Conservation (phyloP, 2,888 invertebrate genomes). For the Drosophila limbata region DNA sequence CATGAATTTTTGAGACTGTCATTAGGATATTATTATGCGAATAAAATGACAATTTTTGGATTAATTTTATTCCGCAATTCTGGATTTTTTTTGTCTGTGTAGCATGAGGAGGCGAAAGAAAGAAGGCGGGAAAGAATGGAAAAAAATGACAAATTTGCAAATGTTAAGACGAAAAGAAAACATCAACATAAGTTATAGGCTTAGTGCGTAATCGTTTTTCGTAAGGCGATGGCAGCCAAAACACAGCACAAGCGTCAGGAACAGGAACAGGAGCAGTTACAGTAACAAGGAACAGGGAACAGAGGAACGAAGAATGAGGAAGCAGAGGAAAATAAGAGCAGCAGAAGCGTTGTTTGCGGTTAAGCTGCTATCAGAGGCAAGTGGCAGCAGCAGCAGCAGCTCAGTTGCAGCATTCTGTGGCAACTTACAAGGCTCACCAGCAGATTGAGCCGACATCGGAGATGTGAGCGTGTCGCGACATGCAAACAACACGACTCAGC, state of each 20-base stretch:
- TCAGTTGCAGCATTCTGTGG: conserved; percentile 12
- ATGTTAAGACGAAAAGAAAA: conserved; percentile 82
- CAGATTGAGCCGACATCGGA: not conserved
- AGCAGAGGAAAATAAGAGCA: not conserved
- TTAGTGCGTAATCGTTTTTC: conserved; percentile 82
- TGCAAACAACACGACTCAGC: conserved; percentile 1
- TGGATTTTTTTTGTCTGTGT: too few relatives aligned
- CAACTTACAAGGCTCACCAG: not conserved
- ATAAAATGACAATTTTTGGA: too few relatives aligned
- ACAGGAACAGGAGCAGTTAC: too few relatives aligned
- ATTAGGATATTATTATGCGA: too few relatives aligned
- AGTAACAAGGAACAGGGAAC: not conserved
- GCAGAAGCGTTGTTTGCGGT: conserved; percentile 26
- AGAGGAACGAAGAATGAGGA: not conserved
- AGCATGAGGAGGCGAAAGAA: too few relatives aligned
- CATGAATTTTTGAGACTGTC: too few relatives aligned
- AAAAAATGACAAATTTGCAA: conserved; percentile 82
- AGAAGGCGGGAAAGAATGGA: not conserved
- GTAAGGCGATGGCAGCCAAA: conserved; percentile 63
- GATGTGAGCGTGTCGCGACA: conserved; percentile 9
- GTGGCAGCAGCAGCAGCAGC: conserved; percentile 6
- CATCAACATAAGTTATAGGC: conserved; percentile 82
- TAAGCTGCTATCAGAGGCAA: conserved; percentile 26
- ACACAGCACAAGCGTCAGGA: conserved; percentile 11
- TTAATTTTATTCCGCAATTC: too few relatives aligned